Evolutionary conservation across 35 echinoderm and acorn worm genomes (phyloP), one percentile per base, ranked within the genome.

Genomic region (Chiridota heheva): DNA sequence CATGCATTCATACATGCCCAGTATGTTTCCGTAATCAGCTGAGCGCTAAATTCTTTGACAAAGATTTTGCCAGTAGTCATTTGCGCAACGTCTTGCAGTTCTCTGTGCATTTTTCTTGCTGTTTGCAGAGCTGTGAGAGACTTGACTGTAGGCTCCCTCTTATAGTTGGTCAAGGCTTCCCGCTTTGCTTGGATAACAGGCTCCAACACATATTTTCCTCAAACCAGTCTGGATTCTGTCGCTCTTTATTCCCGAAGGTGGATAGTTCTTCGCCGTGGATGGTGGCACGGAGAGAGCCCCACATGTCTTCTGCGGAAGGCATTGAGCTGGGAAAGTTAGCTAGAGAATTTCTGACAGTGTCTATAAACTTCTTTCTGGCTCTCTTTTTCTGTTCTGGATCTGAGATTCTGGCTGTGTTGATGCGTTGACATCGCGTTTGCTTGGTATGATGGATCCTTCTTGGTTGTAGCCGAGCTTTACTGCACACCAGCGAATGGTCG

Each of bases 1-100:
- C 2, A 86, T 86, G 22, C 64, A 31, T 36, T 75, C 80, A 58
- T 90, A 90, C 70, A 90, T 84, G 4, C 70, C 80, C 17, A 40
- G n/a, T 58, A 72, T 71, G 76, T 91, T 80, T 2, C 89, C 71
- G 22, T 17, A 60, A 27, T 61, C 49, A 7, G 82, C 44, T 47
- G 71, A 41, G 2, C 10, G 26, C 62, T 77, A 71, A 18, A 84
- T 83, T 6, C 36, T 76, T 6, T 32, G 13, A 33, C 74, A 31
- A 4, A 90, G 80, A 24, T 57, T 28, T 36, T 13, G 17, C 86
- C 86, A 81, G 31, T 81, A 88, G 18, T 81, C 53, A 43, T 81
- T 88, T 15, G 76, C 86, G 33, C 72, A 87, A 2, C 34, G 57
- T 42, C 72, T 1, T 32, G 73, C 72, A 27, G 61, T 69, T 33